Evolutionary conservation across 2,797 vertebrate genomes (phyloP).

Genomic region (Melopsittacus undulatus): DNA sequence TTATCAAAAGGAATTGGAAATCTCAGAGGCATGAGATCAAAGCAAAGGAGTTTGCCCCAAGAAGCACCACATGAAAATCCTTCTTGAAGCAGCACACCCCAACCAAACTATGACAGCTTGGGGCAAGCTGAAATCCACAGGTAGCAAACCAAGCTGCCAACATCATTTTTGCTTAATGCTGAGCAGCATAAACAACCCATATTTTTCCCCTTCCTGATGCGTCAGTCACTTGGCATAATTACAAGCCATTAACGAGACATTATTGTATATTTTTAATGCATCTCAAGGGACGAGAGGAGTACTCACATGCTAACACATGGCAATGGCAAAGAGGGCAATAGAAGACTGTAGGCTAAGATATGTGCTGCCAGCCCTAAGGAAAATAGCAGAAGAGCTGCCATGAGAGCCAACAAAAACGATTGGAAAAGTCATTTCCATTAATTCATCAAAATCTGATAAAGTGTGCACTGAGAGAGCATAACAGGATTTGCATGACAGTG

Average conservation of each 20-base stretch:
- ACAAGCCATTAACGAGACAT: rapidly evolving
- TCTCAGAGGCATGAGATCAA: not conserved
- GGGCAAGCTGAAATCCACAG: not conserved
- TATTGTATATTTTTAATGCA: rapidly evolving
- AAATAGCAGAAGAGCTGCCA: not conserved
- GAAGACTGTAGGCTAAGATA: rapidly evolving
- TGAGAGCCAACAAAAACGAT: not conserved
- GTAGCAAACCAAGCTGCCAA: not conserved
- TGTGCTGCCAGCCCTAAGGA: not conserved
- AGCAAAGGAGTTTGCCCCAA: not conserved
- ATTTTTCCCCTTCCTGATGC: not conserved
- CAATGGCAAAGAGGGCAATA: not conserved
- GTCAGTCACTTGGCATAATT: not conserved
- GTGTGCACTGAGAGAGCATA: not conserved
- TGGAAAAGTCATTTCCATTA: not conserved
- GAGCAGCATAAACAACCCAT: rapidly evolving
- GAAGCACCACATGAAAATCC: not conserved
- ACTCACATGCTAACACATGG: rapidly evolving
- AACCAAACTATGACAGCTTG: not conserved
- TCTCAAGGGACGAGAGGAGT: not conserved
- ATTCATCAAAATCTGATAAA: not conserved
- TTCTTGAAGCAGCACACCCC: not conserved
- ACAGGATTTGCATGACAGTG: not conserved
- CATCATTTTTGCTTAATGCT: rapidly evolving
- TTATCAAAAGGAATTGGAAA: not conserved